Percentiles rank a stretch among this genome's conserved stretches.
phyloP scores from a whole-genome alignment of 2,797 vertebrate species.

The Carapus acus region DNA sequence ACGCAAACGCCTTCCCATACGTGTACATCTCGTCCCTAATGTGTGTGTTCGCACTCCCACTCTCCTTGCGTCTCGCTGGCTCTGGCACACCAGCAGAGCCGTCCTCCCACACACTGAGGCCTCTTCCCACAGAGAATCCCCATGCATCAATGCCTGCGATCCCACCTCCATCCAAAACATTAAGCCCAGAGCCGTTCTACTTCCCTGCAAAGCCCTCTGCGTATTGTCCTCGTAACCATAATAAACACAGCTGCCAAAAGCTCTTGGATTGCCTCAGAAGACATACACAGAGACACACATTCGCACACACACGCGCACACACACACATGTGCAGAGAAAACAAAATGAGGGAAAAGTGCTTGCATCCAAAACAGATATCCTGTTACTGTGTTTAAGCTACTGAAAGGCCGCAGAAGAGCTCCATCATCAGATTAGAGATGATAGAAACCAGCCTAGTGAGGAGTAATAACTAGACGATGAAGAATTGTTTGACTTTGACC shows the following conservation, averaged over 20 bases:
- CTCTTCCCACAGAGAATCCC: slow-evolving; percentile 41
- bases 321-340: not conserved
- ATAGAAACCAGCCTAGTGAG: slow-evolving; percentile 50
- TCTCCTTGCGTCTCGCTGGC: slow-evolving; percentile 23
- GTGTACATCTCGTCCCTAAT: slow-evolving; percentile 6
- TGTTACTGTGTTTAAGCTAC: slow-evolving; percentile 37
- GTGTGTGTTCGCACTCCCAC: not conserved
- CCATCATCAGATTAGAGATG: slow-evolving; percentile 37
- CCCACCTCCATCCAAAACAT: slow-evolving; percentile 58
- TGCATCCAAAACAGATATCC: slow-evolving; percentile 36
- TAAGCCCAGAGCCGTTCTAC: slow-evolving; percentile 45
- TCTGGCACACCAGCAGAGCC: slow-evolving; percentile 37
- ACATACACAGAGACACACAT: slow-evolving; percentile 22
- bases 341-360: slow-evolving; percentile 24
- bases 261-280: slow-evolving; percentile 28
- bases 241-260: slow-evolving; percentile 68
- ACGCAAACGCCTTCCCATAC: slow-evolving; percentile 11
- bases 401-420: slow-evolving; percentile 26
- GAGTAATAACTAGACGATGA: slow-evolving; percentile 38
- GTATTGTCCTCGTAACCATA: slow-evolving; percentile 59
- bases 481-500: slow-evolving; percentile 12
- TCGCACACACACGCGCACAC: no score
- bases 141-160: slow-evolving; percentile 54
- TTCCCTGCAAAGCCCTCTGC: slow-evolving; percentile 48
- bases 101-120: slow-evolving; percentile 49